A percentile compares a stretch with the other conserved stretches of the same genome.
phyloP scores from a whole-genome alignment of 2,797 vertebrate genomes.

The Hypotaenidia okinawae region DNA sequence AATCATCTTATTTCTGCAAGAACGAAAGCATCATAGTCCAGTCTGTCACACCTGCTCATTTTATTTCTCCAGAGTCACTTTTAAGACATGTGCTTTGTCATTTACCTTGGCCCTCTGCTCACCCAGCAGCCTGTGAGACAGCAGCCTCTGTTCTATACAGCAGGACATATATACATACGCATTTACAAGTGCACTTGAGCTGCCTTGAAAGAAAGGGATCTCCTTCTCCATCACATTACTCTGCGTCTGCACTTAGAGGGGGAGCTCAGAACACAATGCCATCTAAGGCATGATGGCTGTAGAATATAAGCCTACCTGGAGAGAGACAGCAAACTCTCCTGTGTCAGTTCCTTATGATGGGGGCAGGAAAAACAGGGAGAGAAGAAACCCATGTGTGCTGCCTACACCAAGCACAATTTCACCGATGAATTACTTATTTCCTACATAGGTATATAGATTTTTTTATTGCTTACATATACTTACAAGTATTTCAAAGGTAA shows the following conservation, averaged over 20 bases:
- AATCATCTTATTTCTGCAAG: neutral
- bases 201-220: neutral
- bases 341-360: neutral
- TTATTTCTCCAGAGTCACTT: neutral
- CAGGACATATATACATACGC: neutral
- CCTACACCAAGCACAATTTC: neutral
- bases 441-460: neutral
- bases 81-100: neutral
- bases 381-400: neutral
- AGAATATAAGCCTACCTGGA: neutral
- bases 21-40: neutral
- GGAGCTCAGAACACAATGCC: neutral
- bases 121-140: neutral
- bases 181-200: conserved; percentile 44
- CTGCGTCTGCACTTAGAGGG: neutral
- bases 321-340: neutral
- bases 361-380: neutral
- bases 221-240: neutral
- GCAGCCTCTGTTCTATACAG: neutral
- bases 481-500: neutral
- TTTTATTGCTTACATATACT: neutral
- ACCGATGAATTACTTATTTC: neutral
- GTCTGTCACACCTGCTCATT: neutral
- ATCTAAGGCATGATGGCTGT: neutral
- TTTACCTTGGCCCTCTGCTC: neutral